Evolutionary conservation across 2,888 invertebrate genomes (phyloP).

Genomic region (Julus scandinavius): DNA sequence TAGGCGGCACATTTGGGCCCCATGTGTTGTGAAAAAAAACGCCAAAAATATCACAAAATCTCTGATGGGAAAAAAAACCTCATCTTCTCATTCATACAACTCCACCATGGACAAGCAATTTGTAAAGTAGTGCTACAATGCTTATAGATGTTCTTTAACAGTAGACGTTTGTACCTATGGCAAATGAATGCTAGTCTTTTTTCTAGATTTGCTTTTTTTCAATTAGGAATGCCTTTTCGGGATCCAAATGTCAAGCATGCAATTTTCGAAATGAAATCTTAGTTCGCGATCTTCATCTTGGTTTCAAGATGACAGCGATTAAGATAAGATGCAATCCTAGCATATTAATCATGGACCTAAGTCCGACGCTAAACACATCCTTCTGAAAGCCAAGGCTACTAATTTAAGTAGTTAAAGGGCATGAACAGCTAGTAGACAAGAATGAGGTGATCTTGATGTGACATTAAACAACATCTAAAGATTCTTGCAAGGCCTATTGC

Average conservation of each 20-base stretch:
- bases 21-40: not conserved
- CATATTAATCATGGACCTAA: not conserved
- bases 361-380: not conserved
- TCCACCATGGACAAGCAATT: not conserved
- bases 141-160: not conserved
- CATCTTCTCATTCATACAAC: not conserved
- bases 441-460: not conserved
- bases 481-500: too few relatives aligned
- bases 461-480: too few relatives aligned
- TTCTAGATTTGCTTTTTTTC: not conserved
- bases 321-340: not conserved
- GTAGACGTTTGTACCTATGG: not conserved
- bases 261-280: conserved; percentile 29
- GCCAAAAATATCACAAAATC: not conserved
- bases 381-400: not conserved
- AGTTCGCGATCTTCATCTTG: conserved; percentile 5
- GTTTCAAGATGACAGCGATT: not conserved
- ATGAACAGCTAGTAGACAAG: not conserved
- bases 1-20: not conserved
- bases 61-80: not conserved
- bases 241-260: not conserved
- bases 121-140: not conserved
- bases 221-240: not conserved
- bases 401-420: not conserved
- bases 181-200: not conserved